Base-by-base conservation (phyloP, 2,113 vertebrate genomes). In the Pitta sordida region DNA sequence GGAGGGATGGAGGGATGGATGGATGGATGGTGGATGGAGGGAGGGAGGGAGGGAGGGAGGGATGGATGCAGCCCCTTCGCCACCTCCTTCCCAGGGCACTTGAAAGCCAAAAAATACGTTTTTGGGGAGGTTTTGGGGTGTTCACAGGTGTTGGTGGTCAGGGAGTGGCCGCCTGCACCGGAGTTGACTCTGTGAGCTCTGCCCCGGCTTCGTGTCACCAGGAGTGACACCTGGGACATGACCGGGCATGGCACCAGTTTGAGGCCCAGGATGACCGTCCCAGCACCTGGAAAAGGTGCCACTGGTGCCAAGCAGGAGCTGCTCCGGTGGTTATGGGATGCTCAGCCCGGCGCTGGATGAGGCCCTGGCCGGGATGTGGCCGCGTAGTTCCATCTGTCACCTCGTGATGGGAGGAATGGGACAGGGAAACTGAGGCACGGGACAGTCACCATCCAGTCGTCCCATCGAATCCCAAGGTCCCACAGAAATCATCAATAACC, bases 361-460 rank as follows among this genome's bases (percentile, higher is more conserved):
- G 14, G 21, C 11, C 39, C 6, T 9, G 75, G 41, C 2, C 17
- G 24, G 79, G 63, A 48, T 32, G 48, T 1, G 4, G 51, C n/a
- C 1, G 0, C 1, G 11, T 16, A 67, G 58, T 53, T 83, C 68
- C 3, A 4, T 34, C 64, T 41, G 36, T 52, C 71, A 19, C 60
- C 59, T 59, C 59, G 11, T 3, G 49, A 29, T 6, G 15, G 27
- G 12, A 64, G 36, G 32, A 80, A 44, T 21, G 19, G 17, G 44
- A 23, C 32, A 3, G 60, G 86, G 93, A 94, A 96, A 90, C 89
- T 76, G 91, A 92, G 91, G 95, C 86, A 88, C 7, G 0, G 62
- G 16, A 21, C 2, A 9, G 27, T 12, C 0, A 0, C 27, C 21
- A 4, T 3, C 2, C 13, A 21, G 9, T 20, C 9, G 7, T 58